Evolutionary conservation across 2,888 invertebrate genomes (phyloP), one percentile per base, ranked within the genome.

Genomic region (Xestoiulus laeticollis): DNA sequence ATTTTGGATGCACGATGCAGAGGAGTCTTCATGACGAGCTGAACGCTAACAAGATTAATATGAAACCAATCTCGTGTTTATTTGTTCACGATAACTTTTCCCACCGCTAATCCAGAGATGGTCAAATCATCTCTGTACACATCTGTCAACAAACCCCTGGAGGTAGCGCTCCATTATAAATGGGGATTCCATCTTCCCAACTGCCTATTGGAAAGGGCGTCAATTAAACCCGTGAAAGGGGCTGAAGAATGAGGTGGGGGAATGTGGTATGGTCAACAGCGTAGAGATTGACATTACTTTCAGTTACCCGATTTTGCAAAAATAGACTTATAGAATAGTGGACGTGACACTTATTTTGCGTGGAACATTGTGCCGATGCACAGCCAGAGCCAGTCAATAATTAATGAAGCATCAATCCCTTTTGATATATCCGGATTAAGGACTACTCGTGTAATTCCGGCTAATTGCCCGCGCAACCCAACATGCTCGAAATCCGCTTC

Each of bases 251-350:
- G 26, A 10, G 26, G 12, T 14, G 26, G 12, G 10, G 4, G 26
- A 26, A 8, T 5, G 59, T n/a, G 59, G 68, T 12, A 19, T 12
- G 14, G 16, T 44, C 44, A 44, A 19, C 53, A 53, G 59, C 59
- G 68, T 5, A 26, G 30, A 30, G 30, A 78, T 30, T 14, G 78
- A 78, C 30, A 78, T 78, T 30, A 32, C 30, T 78, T 30, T 5
- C 78, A 78, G 26, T 78, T 30, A 30, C 78, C 78, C 78, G 30
- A 78, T 78, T n/a, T 78, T 78, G 78, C 78, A 78, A 78, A 78
- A 78, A 78, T 78, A 78, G 78, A 78, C 78, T 12, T n/a, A n/a
- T 68, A 68, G 26, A 68, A 26, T 26, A 68, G 38, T 68, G 68
- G 68, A 68, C 26, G 68, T 68, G 68, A 68, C 26, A 68, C 48